A percentile compares a stretch with the other conserved stretches of the same genome.
Evolutionary conservation across 2,113 vertebrate species (phyloP).

Genomic region (Romanogobio albipinnatus): DNA sequence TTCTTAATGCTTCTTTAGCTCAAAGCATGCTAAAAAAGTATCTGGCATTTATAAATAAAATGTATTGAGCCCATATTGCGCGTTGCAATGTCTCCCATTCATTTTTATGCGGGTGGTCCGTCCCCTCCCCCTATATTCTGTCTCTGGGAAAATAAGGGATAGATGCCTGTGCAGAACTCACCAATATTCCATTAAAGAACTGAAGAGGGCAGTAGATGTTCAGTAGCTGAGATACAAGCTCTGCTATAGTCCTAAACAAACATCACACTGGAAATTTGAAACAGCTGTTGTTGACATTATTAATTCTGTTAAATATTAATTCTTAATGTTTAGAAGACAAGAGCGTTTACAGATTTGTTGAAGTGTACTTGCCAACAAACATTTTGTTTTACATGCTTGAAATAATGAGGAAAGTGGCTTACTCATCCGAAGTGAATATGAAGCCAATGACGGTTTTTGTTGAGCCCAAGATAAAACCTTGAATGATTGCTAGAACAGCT

Average conservation of each 20-base stretch:
- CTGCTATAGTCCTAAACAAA: constrained; percentile 67
- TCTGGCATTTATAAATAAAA: neutral
- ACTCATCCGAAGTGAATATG: constrained; percentile 86
- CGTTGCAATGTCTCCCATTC: neutral
- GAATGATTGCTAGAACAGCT: constrained; percentile 76
- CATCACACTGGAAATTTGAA: neutral
- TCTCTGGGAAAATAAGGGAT: neutral
- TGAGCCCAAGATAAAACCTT: constrained; percentile 72
- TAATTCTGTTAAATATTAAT: neutral
- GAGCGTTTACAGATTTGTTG: neutral
- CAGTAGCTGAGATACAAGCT: constrained; percentile 70
- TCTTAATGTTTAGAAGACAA: neutral
- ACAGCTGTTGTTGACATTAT: neutral
- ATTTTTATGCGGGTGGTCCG: neutral
- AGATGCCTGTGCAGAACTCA: constrained; percentile 57
- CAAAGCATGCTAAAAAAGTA: neutral
- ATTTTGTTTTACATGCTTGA: neutral
- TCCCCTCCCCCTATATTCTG: neutral
- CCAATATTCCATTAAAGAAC: constrained; percentile 73
- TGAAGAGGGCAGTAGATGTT: constrained; percentile 71
- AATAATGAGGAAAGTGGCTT: constrained; percentile 55
- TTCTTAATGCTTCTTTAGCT: neutral
- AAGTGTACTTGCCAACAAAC: constrained; percentile 10
- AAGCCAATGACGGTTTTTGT: constrained; percentile 80
- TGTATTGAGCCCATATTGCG: too few relatives aligned